phyloP scores from a whole-genome alignment of 2,113 vertebrate genomes.

The Perca schrenkii region DNA sequence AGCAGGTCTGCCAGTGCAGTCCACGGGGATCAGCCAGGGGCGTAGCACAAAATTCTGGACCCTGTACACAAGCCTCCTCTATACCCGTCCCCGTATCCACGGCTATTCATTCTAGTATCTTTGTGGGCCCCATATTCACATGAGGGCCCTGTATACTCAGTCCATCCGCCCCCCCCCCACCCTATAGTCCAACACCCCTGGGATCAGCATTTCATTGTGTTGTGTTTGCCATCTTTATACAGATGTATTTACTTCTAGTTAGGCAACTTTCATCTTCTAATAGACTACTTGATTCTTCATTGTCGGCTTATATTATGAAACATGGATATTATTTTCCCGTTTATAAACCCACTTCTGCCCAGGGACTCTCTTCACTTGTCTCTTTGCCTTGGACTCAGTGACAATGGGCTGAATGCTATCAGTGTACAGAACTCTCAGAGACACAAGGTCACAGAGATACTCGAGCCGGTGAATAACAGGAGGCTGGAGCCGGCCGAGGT shows the following conservation, averaged over 20 bases:
- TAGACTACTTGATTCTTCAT: not conserved
- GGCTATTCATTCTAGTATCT: too few species aligned
- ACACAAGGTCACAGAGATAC: conserved; percentile 77
- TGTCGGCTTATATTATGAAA: not conserved
- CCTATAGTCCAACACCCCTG: too few species aligned
- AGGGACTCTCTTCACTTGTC: conserved; percentile 18
- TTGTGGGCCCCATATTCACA: too few species aligned
- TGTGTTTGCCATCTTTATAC: not conserved
- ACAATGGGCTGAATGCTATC: conserved; percentile 47
- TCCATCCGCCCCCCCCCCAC: too few species aligned
- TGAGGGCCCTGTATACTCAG: too few species aligned
- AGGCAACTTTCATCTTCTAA: not conserved
- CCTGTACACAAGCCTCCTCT: too few species aligned
- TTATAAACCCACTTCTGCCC: not conserved
- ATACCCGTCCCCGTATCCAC: too few species aligned
- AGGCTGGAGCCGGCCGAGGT: conserved; percentile 59
- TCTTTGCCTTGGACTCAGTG: conserved; percentile 45
- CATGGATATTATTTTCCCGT: not conserved
- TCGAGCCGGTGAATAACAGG: conserved; percentile 74
- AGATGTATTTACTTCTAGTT: not conserved
- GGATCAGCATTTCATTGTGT: too few species aligned
- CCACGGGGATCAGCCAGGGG: too few species aligned
- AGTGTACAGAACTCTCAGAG: not conserved
- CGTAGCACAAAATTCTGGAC: too few species aligned
- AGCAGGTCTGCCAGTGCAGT: not conserved